Conservation (phyloP, 2,888 invertebrate genomes). For the Adineta ricciae region DNA sequence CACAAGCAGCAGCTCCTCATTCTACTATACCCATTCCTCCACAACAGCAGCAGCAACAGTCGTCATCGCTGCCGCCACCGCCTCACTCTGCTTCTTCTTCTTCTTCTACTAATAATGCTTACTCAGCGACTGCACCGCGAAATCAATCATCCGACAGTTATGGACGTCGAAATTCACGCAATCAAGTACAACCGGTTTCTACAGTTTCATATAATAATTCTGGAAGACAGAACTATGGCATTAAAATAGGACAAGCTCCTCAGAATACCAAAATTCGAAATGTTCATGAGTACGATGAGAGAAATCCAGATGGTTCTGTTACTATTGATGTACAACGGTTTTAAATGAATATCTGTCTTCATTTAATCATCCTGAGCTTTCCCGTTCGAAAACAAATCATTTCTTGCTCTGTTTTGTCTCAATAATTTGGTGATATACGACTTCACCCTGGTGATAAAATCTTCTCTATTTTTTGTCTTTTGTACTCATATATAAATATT, state of each 20-base stretch:
- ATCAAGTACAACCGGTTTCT: slow-evolving; percentile 18
- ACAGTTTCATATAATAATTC: neutral
- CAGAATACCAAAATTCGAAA: neutral
- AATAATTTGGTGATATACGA: neutral
- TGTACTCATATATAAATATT: neutral
- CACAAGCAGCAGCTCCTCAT: neutral
- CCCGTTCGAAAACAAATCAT: neutral
- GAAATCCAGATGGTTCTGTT: neutral
- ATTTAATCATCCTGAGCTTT: neutral
- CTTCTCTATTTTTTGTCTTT: neutral
- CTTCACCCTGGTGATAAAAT: slow-evolving; percentile 20
- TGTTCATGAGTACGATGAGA: neutral
- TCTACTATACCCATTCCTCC: no score
- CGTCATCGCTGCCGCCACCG: no score
- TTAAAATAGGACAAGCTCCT: neutral
- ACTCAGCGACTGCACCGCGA: neutral
- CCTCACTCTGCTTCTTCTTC: no score
- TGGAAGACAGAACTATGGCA: neutral
- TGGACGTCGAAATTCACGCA: neutral
- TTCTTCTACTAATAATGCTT: neutral
- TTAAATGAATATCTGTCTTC: no score
- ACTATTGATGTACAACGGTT: neutral
- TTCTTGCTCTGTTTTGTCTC: neutral
- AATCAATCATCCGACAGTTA: neutral
- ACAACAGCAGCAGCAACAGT: no score